Conservation (phyloP, 2,888 invertebrate genomes). For the Hofmannophila pseudospretella region DNA sequence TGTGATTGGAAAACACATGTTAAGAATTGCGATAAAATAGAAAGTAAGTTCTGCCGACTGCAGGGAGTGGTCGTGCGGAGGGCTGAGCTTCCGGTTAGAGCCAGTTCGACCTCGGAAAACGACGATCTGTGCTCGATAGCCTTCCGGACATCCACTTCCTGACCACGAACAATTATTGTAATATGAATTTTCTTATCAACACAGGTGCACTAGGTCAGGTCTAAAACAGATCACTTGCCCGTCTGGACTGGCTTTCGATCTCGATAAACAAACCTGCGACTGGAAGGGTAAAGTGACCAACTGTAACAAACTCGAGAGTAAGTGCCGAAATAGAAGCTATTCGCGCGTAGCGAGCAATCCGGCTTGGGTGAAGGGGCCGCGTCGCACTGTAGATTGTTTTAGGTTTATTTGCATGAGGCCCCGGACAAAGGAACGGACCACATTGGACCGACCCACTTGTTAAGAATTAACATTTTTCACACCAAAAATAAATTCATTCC, state of each 20-base stretch:
- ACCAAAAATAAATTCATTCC: slow-evolving; percentile 4
- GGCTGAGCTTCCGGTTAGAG: slow-evolving; percentile 53
- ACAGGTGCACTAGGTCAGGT: slow-evolving; percentile 95
- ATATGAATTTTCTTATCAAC: slow-evolving; percentile 76
- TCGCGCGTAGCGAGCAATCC: slow-evolving; percentile 69
- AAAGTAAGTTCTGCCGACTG: slow-evolving; percentile 87
- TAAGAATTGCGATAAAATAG: slow-evolving; percentile 95
- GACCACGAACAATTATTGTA: slow-evolving; percentile 52
- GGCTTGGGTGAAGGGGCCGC: slow-evolving; percentile 76
- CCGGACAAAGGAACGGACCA: slow-evolving; percentile 32
- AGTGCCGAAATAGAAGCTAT: slow-evolving; percentile 80
- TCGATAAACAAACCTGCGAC: slow-evolving; percentile 98
- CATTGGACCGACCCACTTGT: slow-evolving; percentile 37
- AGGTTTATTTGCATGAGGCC: slow-evolving; percentile 73
- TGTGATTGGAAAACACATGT: slow-evolving; percentile 98
- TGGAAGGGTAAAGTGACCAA: slow-evolving; percentile 98
- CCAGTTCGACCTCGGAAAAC: slow-evolving; percentile 32
- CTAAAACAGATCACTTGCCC: slow-evolving; percentile 98
- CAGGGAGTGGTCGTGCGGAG: slow-evolving; percentile 66
- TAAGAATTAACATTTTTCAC: slow-evolving; percentile 51
- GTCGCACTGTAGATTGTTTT: slow-evolving; percentile 65
- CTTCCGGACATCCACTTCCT: slow-evolving; percentile 69
- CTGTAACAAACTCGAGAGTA: slow-evolving; percentile 98
- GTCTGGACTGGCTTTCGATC: slow-evolving; percentile 97
- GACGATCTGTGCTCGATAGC: slow-evolving; percentile 37